These are phyloP conservation scores for Phyllostomus discolor DNA, from an alignment of 2,113 vertebrate species.

Conservation along the genomic window DNA sequence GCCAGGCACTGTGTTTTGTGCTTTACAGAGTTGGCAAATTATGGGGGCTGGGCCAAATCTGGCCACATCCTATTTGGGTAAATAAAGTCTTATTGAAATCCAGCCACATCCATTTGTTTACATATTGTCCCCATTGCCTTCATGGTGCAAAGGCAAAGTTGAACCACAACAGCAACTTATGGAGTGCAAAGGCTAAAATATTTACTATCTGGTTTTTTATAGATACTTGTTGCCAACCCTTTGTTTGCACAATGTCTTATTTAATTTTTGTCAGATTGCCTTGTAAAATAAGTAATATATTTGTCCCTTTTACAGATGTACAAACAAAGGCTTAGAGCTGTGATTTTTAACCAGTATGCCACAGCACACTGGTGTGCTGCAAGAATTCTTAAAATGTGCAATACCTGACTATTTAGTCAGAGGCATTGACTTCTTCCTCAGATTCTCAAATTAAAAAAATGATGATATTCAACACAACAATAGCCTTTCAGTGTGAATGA, in stretches of 20 bases:
- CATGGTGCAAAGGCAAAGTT: not conserved
- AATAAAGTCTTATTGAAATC: conserved; percentile 4
- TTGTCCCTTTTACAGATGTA: not conserved
- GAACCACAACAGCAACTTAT: not conserved
- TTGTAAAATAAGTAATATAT: not conserved
- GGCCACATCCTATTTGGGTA: not conserved
- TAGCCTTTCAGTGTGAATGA: too few species aligned
- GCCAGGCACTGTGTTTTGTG: not conserved
- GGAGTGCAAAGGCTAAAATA: not conserved
- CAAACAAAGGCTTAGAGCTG: not conserved
- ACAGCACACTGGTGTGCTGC: too few species aligned
- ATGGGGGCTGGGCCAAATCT: not conserved
- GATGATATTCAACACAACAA: too few species aligned
- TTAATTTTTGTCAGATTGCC: not conserved
- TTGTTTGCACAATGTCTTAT: not conserved
- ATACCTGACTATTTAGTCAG: too few species aligned
- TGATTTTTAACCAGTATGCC: too few species aligned
- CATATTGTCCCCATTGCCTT: not conserved
- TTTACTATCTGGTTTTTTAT: too few species aligned
- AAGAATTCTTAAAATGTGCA: too few species aligned
- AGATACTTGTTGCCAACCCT: not conserved
- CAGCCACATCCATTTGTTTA: not conserved
- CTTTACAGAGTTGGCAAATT: not conserved
- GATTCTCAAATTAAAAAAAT: too few species aligned
- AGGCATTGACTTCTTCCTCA: too few species aligned